Conservation (phyloP, 2,797 vertebrate genomes). For the Novumbra hubbsi region DNA sequence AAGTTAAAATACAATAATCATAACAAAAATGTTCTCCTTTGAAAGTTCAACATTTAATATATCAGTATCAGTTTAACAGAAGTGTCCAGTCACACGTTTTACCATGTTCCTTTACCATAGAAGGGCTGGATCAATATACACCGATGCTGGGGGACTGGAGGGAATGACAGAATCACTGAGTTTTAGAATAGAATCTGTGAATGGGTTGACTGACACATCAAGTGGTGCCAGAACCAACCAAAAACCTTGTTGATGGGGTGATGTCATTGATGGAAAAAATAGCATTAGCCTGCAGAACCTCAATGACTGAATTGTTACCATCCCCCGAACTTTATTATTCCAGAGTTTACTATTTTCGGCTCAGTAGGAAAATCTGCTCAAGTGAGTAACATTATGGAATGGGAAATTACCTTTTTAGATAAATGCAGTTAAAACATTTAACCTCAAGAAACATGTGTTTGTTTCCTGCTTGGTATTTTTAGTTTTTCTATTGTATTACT, state of each 20-base stretch:
- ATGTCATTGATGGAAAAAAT: constrained; percentile 63
- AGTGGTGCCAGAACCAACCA: constrained; percentile 49
- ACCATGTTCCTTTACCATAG: background rate
- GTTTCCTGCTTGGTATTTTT: too few relatives aligned
- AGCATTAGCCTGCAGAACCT: constrained; percentile 21
- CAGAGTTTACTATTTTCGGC: background rate
- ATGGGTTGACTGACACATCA: constrained; percentile 50
- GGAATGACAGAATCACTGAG: constrained; percentile 30
- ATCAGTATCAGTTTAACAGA: background rate
- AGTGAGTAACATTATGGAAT: too few relatives aligned
- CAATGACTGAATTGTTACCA: constrained; percentile 32
- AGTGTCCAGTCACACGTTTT: background rate
- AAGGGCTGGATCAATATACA: constrained; percentile 9
- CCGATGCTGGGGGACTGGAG: constrained; percentile 31
- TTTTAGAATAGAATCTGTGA: constrained; percentile 52
- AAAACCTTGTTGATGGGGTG: constrained; percentile 46
- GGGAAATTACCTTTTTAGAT: too few relatives aligned
- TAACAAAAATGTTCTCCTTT: too few relatives aligned
- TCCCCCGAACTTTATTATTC: constrained; percentile 32
- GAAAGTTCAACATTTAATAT: background rate
- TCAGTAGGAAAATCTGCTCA: too few relatives aligned
- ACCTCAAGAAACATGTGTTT: too few relatives aligned
- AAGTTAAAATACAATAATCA: too few relatives aligned
- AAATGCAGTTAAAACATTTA: too few relatives aligned
- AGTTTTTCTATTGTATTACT: too few relatives aligned